Base-by-base conservation (phyloP, 2,113 vertebrate genomes). In the Syngnathus typhle region DNA sequence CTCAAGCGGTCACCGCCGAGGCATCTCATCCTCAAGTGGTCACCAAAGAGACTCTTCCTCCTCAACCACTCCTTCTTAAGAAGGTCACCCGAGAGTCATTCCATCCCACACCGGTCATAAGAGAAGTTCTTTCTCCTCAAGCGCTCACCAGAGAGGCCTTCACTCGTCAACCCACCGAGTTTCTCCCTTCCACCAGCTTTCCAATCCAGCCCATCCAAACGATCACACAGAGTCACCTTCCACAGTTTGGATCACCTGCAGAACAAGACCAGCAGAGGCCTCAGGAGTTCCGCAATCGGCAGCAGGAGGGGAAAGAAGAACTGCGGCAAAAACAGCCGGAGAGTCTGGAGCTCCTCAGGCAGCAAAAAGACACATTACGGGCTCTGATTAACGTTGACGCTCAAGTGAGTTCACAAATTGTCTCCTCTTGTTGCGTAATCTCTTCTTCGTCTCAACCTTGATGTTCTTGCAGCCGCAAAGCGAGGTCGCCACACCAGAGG, bases 331-430 rank as follows among this genome's bases (percentile, higher is more conserved):
- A 56, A 38, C 74, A 16, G 44, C 62, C 70, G 37, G 38, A 38
- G 84, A 71, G 79, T 39, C 60, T 70, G 67, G 69, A 77, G 19
- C 68, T 78, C 60, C 71, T 88, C 70, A 83, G 67, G 60, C 64
- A 49, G 6, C 84, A 89, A 15, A 79, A 67, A 65, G 79, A 88
- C 68, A 64, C 52, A 0, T 8, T 88, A 9, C 72, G 85, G 27
- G 70, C 75, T 61, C 72, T 87, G 49, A 80, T 93, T 67, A 70
- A 89, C 51, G 77, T 79, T 49, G 84, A 88, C n/a, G 21, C 37
- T 44, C 87, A 89, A 84, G 95, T 97, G 81, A 76, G 75, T 65
- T 51, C 27, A 16, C 6, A 6, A 23, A 1, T 4, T 36, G 52
- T 6, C 13, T 58, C 27, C 27, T 32, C 27, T 32, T 32, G 27